A percentile compares a stretch with the other conserved stretches of the same genome.
These are phyloP conservation scores for Mamestra configurata DNA, from an alignment of 1,140 invertebrate species.

Conservation along the genomic window DNA sequence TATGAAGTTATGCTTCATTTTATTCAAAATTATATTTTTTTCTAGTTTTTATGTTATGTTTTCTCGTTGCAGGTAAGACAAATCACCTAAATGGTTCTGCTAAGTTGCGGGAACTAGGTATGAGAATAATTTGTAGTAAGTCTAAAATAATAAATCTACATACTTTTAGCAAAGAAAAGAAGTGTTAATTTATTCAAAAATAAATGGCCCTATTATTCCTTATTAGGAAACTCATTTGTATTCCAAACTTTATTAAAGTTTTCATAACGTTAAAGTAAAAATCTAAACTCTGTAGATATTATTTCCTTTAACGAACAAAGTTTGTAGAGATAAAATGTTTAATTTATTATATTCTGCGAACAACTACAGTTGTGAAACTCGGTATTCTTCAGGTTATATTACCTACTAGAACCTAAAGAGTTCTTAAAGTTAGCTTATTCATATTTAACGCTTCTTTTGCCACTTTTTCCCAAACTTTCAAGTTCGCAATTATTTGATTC, in stretches of 20 bases:
- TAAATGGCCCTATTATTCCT: not conserved
- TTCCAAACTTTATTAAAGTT: not conserved
- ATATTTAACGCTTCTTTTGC: constrained; percentile 14
- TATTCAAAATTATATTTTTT: no score
- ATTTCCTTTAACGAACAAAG: constrained; percentile 15
- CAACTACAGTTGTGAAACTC: constrained; percentile 23
- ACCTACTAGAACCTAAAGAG: no score
- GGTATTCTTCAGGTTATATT: not conserved
- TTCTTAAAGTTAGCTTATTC: constrained; percentile 17
- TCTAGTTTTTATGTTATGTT: not conserved
- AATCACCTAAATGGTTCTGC: not conserved
- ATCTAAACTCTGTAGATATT: constrained; percentile 8
- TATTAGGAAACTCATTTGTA: not conserved
- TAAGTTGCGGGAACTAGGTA: not conserved
- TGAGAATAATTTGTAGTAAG: not conserved
- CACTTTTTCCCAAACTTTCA: not conserved
- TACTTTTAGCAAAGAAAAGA: not conserved
- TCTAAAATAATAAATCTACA: no score
- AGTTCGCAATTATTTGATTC: not conserved
- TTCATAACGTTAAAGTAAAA: not conserved
- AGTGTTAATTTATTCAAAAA: not conserved
- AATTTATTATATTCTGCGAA: constrained; percentile 31
- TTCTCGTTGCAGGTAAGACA: not conserved
- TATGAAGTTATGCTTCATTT: no score
- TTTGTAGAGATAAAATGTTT: constrained; percentile 17